Percentiles rank a stretch among this genome's conserved stretches.
phyloP scores from a whole-genome alignment of 2,888 invertebrate species.

The Machimus rusticus region DNA sequence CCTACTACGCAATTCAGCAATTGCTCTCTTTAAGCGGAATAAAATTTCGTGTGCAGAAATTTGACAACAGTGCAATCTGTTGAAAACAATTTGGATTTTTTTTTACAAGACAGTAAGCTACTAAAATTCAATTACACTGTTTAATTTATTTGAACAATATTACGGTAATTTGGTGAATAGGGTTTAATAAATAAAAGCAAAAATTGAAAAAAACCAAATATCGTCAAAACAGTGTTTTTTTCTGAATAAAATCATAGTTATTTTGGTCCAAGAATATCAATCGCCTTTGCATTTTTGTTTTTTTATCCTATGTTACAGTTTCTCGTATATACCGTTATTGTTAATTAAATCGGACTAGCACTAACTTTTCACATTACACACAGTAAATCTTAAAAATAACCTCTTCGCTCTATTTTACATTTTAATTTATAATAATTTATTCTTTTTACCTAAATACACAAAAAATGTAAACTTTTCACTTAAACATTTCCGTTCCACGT shows the following conservation, averaged over 20 bases:
- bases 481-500: not conserved
- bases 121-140: not conserved
- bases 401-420: constrained; percentile 15
- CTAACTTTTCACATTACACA: not conserved
- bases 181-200: not conserved
- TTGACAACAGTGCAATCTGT: not conserved
- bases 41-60: not conserved
- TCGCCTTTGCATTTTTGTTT: not conserved
- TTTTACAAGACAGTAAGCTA: not conserved
- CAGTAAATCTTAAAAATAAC: not conserved
- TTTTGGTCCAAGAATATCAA: constrained; percentile 25
- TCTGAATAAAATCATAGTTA: not conserved
- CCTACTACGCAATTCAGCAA: no score
- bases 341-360: not conserved
- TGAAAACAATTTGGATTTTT: no score
- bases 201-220: not conserved
- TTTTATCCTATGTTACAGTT: not conserved
- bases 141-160: not conserved
- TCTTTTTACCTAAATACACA: not conserved
- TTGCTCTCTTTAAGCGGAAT: no score
- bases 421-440: not conserved
- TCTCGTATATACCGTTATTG: not conserved
- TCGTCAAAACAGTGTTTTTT: not conserved
- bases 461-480: not conserved
- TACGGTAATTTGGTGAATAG: not conserved